These are phyloP conservation scores for Pemphigus obesinymphae DNA, from an alignment of 1,140 invertebrate species.

Conservation along the genomic window DNA sequence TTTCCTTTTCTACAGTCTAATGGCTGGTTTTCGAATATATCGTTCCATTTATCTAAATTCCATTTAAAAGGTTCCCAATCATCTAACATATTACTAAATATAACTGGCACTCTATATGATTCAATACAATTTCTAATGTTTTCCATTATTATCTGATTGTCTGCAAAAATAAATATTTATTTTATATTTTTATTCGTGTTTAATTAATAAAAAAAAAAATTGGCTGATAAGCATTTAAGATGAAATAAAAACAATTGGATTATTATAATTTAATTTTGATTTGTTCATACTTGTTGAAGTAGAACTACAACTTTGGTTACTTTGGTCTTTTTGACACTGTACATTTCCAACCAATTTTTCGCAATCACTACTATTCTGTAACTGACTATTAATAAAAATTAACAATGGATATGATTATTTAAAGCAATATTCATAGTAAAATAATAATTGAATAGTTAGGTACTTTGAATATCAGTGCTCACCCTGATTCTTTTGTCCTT, in stretches of 20 bases:
- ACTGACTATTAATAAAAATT: background rate
- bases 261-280: background rate
- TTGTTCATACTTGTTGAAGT: background rate
- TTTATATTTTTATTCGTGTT: background rate
- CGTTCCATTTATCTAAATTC: conserved; percentile 31
- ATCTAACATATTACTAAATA: conserved; percentile 31
- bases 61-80: conserved; percentile 40
- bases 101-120: conserved; percentile 1
- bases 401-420: background rate
- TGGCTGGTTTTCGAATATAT: conserved; percentile 24
- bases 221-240: background rate
- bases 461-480: background rate
- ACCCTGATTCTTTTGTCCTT: background rate
- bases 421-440: background rate
- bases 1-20: conserved; percentile 34
- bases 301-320: background rate
- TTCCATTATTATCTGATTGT: background rate
- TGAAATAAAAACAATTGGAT: background rate
- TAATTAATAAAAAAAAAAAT: background rate
- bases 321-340: background rate
- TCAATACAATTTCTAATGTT: conserved; percentile 19
- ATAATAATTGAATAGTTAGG: background rate
- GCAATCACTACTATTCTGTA: background rate
- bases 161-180: background rate
- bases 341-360: background rate